These are phyloP conservation scores for Meandrina meandrites DNA, from an alignment of 92 coral and sea anemone species.

Conservation along the genomic window DNA sequence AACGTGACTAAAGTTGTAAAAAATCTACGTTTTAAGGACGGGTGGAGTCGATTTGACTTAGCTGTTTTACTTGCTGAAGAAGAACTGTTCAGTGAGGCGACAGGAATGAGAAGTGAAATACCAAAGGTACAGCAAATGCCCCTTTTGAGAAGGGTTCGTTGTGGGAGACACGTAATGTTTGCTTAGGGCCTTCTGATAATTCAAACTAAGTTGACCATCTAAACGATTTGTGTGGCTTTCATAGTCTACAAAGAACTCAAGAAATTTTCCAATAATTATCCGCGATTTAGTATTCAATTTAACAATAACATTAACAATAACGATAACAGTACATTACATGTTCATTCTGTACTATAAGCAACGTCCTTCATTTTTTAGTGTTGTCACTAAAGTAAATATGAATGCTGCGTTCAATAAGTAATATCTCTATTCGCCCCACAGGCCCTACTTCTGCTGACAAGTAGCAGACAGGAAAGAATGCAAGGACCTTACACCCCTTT, in stretches of 20 bases:
- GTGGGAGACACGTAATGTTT: not conserved
- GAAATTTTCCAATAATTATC: not conserved
- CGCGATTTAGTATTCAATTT: not conserved
- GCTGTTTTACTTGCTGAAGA: conserved; percentile 57
- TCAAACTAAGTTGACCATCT: not conserved
- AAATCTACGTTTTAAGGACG: conserved; percentile 22
- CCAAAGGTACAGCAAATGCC: conserved; percentile 35
- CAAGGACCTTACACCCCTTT: conserved; percentile 59
- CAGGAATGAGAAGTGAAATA: conserved; percentile 59
- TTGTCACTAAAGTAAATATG: not conserved
- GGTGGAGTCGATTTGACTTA: conserved; percentile 49
- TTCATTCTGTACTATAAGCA: too few species aligned
- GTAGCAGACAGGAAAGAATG: conserved; percentile 47
- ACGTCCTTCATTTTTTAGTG: not conserved
- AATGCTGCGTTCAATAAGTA: too few species aligned
- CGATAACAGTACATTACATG: too few species aligned
- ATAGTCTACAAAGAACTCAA: not conserved
- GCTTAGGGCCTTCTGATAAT: not conserved
- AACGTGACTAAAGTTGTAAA: conserved; percentile 41
- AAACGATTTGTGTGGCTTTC: not conserved
- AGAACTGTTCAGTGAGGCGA: conserved; percentile 54
- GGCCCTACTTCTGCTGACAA: conserved; percentile 56
- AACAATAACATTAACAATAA: not conserved
- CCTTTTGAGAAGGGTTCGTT: not conserved
- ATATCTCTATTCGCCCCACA: not conserved